phyloP scores from a whole-genome alignment of 2,888 invertebrate species.

The Conchocele bisecta region DNA sequence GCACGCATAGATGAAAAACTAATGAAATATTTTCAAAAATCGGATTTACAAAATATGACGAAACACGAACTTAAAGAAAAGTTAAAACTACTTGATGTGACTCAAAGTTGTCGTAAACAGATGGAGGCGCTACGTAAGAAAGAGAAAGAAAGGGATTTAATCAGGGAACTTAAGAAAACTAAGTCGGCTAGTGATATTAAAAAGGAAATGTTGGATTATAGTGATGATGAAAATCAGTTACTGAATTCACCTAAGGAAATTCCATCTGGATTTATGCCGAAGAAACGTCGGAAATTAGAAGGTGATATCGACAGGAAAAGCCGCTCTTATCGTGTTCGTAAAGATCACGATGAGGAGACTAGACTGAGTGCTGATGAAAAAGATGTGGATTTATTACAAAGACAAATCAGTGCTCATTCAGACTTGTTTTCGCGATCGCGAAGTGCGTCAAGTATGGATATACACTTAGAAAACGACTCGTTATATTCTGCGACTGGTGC shows the following conservation, averaged over 20 bases:
- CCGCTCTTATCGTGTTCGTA: slow-evolving; percentile 64
- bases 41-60: slow-evolving; percentile 36
- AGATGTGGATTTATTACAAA: slow-evolving; percentile 49
- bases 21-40: slow-evolving; percentile 48
- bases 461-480: slow-evolving; percentile 47
- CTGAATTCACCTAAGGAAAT: slow-evolving; percentile 71
- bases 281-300: slow-evolving; percentile 70
- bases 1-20: slow-evolving; percentile 59
- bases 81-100: slow-evolving; percentile 66
- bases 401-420: slow-evolving; percentile 55
- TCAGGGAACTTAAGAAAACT: slow-evolving; percentile 60
- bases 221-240: slow-evolving; percentile 64
- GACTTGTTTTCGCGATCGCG: slow-evolving; percentile 51
- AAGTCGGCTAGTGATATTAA: slow-evolving; percentile 48
- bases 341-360: slow-evolving; percentile 61
- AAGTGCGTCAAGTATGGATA: slow-evolving; percentile 41
- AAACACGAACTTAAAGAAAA: slow-evolving; percentile 59
- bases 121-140: slow-evolving; percentile 74
- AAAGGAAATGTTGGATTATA: slow-evolving; percentile 60
- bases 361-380: slow-evolving; percentile 73
- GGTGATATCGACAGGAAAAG: slow-evolving; percentile 56
- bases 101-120: slow-evolving; percentile 75
- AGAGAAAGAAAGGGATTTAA: slow-evolving; percentile 40
- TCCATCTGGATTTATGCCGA: slow-evolving; percentile 68
- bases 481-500: slow-evolving; percentile 37